Evolutionary conservation across 2,888 invertebrate genomes (phyloP), one percentile per base, ranked within the genome.

Genomic region (Platycheirus albimanus): DNA sequence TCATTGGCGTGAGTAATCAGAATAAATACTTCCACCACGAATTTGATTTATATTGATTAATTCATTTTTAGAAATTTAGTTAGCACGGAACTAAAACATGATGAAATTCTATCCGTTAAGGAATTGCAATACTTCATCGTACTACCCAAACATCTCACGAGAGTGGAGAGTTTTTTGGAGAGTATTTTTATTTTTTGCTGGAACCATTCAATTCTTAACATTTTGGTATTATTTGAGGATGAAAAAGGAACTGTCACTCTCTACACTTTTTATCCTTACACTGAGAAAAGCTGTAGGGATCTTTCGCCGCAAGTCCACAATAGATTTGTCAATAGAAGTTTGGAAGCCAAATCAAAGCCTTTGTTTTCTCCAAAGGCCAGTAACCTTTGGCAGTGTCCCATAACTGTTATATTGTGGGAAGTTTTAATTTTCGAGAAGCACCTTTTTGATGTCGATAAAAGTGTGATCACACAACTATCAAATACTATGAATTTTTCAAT

Each of bases 311-410:
- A 24, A 13, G 4, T 41, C 8, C 24, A 24, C n/a, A 58, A 58
- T 41, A n/a, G 41, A 13, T 58, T 43, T 8, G 3, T 41, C 3
- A 41, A 58, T 15, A 41, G 58, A 15, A 20, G 13, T 41, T 41
- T 58, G 1, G 41, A 41, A 17, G 8, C n/a, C n/a, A n/a, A n/a
- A 15, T 1, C 3, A 6, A 41, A 41, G 5, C 28, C 20, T 10
- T 13, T 24, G 0, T 58, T 43, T 28, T 6, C 20, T 28, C 11
- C n/a, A 3, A 58, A 58, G 36, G 24, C 20, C 2, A 24, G 4
- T 8, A 58, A 58, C 10, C 20, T 58, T 1, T 41, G 41, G 38
- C 20, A 20, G 10, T 58, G 58, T 41, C 58, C 58, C 1, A 11
- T 58, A 15, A 58, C 3, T 10, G 8, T 24, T 13, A 13, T 38